Base-by-base conservation (phyloP, 2,888 invertebrate genomes). In the Ectobius pallidus region DNA sequence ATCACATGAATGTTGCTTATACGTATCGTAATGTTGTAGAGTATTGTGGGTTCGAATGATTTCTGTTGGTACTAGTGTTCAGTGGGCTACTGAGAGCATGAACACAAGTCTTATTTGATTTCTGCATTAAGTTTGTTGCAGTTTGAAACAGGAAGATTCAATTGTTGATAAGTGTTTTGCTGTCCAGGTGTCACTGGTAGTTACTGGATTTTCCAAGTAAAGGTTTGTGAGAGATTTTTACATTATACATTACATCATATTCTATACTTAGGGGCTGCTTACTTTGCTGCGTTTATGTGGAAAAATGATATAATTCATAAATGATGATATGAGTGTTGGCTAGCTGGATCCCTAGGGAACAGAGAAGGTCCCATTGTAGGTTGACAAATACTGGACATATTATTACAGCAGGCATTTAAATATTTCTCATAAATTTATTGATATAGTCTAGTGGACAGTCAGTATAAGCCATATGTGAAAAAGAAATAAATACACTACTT, bases 1-100 rank as follows among this genome's bases (percentile, higher is more conserved):
- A 44, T 65, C 27, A 65, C 32, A n/a, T 49, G 68, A 49, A 52
- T 68, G 68, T 68, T 49, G 68, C 68, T 68, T 46, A 25, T 65
- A 42, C n/a, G 44, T 34, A 39, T 27, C n/a, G 39, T 63, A 20
- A 63, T 11, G 25, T 32, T 16, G 52, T 68, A 68, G 46, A 46
- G 20, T 68, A 68, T 16, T 49, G 49, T 68, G 52, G 52, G 52
- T 68, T 44, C 32, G 65, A 27, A 65, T 69, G 63, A 91, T 78
- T 79, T 78, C 49, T 34, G 71, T 63, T 71, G 34, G 16, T 71
- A 63, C 20, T 7, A 63, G 11, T 63, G 16, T 63, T 63, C 34
- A 63, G 42, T 25, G 39, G 63, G 42, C 22, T 25, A 22, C 44
- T 42, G 22, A 44, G 27, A 65, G 65, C 65, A 65, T 65, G 65